A percentile compares a stretch with the other conserved stretches of the same genome.
Evolutionary conservation across 2,888 invertebrate species (phyloP).

Genomic region (Drosophila anomelani): DNA sequence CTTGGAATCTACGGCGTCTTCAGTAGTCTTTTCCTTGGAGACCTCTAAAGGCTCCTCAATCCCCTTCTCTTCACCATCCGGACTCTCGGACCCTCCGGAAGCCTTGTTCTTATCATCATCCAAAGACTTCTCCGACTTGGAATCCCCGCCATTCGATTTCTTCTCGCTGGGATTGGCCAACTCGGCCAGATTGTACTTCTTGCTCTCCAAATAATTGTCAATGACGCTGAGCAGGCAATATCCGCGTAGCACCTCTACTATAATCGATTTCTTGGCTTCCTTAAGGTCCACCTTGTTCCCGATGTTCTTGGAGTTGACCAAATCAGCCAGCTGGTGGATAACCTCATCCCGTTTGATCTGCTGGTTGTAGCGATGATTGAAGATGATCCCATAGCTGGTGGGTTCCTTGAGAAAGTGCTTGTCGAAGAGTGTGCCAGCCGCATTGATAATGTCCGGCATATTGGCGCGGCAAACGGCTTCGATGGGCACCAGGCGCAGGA

Average conservation of each 20-base stretch:
- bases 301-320: conserved; percentile 89
- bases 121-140: conserved; percentile 34
- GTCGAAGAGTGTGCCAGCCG: conserved; percentile 89
- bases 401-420: conserved; percentile 90
- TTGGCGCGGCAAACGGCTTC: conserved; percentile 92
- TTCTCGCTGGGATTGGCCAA: conserved; percentile 57
- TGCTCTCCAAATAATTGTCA: conserved; percentile 90
- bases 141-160: conserved; percentile 37
- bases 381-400: conserved; percentile 90
- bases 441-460: conserved; percentile 89
- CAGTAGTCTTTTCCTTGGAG: background rate
- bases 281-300: conserved; percentile 92
- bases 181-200: conserved; percentile 94
- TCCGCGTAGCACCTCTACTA: conserved; percentile 93
- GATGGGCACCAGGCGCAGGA: conserved; percentile 93
- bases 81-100: background rate
- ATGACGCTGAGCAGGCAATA: conserved; percentile 92
- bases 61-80: background rate
- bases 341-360: conserved; percentile 89
- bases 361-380: conserved; percentile 92
- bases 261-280: conserved; percentile 90
- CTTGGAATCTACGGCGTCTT: background rate
- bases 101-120: conserved; percentile 5
- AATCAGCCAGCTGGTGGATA: conserved; percentile 90
- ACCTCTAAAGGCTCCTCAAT: conserved; percentile 1